phyloP scores from a whole-genome alignment of 2,113 vertebrate species.

The Corapipo altera region DNA sequence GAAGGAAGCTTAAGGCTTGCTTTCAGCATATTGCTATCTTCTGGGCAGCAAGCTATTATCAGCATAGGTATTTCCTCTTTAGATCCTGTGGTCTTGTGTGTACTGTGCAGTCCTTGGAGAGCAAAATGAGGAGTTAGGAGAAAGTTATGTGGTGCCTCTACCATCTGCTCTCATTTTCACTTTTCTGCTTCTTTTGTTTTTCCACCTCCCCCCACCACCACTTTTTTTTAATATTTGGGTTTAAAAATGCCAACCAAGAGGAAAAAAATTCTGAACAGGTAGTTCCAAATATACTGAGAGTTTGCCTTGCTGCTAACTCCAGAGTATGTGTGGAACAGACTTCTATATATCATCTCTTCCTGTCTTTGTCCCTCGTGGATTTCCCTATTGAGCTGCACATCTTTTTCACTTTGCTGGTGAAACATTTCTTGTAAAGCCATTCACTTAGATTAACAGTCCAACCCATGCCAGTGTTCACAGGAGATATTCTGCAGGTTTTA shows the following conservation, averaged over 20 bases:
- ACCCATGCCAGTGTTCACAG: background rate
- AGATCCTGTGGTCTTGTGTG: background rate
- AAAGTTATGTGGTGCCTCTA: background rate
- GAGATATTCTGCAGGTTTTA: background rate
- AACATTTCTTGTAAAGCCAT: background rate
- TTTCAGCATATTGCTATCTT: background rate
- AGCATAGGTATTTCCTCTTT: background rate
- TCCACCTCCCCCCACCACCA: too few species aligned
- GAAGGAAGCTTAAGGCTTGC: background rate
- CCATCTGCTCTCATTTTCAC: background rate
- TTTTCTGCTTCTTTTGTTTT: background rate
- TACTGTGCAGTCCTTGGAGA: background rate
- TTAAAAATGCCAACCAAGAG: background rate
- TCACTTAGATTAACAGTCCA: background rate
- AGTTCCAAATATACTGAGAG: background rate
- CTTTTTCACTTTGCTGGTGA: background rate
- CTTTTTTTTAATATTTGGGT: background rate
- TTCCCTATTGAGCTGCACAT: background rate
- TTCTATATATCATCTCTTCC: background rate
- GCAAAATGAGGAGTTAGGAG: background rate
- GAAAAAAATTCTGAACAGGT: background rate
- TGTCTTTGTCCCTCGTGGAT: background rate
- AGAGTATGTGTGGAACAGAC: background rate
- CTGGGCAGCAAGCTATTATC: background rate
- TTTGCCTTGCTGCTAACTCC: background rate